Base-by-base conservation (phyloP, 1,140 invertebrate species). In the Aphis gossypii region DNA sequence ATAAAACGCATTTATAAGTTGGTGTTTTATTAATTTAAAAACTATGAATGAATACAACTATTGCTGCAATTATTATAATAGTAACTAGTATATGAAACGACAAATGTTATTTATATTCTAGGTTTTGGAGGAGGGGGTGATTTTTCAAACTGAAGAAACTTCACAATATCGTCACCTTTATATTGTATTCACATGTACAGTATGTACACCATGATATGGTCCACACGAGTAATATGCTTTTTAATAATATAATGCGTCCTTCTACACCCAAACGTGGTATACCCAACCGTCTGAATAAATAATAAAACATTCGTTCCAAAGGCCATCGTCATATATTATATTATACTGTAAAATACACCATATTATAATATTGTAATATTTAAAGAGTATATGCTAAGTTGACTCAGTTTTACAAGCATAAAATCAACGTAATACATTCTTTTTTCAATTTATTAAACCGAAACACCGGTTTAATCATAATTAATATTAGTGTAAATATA, bases 231-330 rank as follows among this genome's bases (percentile, higher is more conserved):
- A 76, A 76, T 76, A n/a, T n/a, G 4, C n/a, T 30, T 76, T 76
- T 76, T 76, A 76, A 76, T 76, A 76, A 76, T 76, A 76, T 76
- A 76, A 76, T 68, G 60, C 60, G 30, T 68, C 11, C n/a, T 76
- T 11, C 30, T 11, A 76, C 60, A 14, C 30, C n/a, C 60, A 30
- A 68, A 68, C 25, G 30, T 30, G 25, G 56, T 4, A 9, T 68
- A n/a, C 11, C 30, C 60, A 21, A n/a, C 60, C 60, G 30, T 18
- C 60, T 76, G n/a, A 76, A 76, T 76, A 76, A 76, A n/a, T 76
- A 76, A 76, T 76, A 76, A n/a, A 76, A n/a, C 60, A 76, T 76
- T 76, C 60, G 30, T n/a, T 76, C n/a, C 60, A 76, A 76, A 76
- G 30, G n/a, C 60, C 60, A n/a, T 76, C 1, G 60, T 4, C 21